phyloP scores from a whole-genome alignment of 2,888 invertebrate species.

The Philereme transversata region DNA sequence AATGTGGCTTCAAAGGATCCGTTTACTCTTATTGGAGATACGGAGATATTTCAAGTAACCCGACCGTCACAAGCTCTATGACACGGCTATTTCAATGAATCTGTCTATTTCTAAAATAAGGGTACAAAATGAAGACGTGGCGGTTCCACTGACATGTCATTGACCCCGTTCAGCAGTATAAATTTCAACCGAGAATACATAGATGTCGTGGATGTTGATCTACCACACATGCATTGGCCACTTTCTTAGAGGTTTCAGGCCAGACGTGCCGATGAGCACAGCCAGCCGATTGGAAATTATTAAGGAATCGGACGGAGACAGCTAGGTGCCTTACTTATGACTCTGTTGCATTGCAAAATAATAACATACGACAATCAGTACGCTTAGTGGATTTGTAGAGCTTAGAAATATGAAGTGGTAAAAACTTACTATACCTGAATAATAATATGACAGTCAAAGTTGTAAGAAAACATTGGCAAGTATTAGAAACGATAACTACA shows the following conservation, averaged over 20 bases:
- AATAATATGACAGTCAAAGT: constrained; percentile 33
- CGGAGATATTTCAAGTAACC: constrained; percentile 31
- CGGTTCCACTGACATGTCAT: constrained; percentile 41
- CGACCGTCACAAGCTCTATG: constrained; percentile 30
- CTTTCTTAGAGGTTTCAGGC: constrained; percentile 63
- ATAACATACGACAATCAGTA: constrained; percentile 65
- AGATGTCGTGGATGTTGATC: constrained; percentile 51
- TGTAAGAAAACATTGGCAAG: constrained; percentile 50
- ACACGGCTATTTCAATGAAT: constrained; percentile 44
- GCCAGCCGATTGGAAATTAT: constrained; percentile 70
- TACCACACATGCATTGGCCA: constrained; percentile 59
- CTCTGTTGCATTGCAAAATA: constrained; percentile 71
- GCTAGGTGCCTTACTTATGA: constrained; percentile 79
- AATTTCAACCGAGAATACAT: constrained; percentile 59
- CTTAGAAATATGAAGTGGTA: constrained; percentile 35
- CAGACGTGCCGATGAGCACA: constrained; percentile 66
- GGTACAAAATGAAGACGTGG: constrained; percentile 48
- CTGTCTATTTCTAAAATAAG: constrained; percentile 46
- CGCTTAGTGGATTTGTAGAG: background rate
- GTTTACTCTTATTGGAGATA: constrained; percentile 3
- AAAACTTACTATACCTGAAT: background rate
- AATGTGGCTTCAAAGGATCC: background rate
- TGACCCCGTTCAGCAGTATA: constrained; percentile 61
- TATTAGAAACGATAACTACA: constrained; percentile 28
- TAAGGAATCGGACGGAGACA: constrained; percentile 79